A percentile compares a stretch with the other conserved stretches of the same genome.
Evolutionary conservation across 2,888 invertebrate species (phyloP).

Genomic region (Chaetogeoica ovagalla): DNA sequence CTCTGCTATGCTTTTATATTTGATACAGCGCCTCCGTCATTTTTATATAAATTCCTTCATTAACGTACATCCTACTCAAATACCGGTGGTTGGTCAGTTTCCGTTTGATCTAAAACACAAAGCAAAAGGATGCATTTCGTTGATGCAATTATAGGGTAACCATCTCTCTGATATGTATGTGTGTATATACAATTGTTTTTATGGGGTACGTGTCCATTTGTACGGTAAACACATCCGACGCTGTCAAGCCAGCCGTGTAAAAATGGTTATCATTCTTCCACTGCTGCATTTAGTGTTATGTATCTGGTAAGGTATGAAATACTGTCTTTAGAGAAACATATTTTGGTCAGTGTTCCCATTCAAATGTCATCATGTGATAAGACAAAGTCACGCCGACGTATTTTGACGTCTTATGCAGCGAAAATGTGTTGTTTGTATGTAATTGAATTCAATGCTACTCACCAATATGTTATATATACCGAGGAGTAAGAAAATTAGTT

Average conservation of each 20-base stretch:
- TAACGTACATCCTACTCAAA: background rate
- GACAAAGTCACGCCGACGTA: background rate
- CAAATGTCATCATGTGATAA: slow-evolving; percentile 24
- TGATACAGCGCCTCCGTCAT: background rate
- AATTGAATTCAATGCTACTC: slow-evolving; percentile 20
- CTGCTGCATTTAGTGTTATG: background rate
- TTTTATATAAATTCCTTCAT: background rate
- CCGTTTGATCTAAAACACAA: slow-evolving; percentile 24
- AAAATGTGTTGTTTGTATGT: background rate
- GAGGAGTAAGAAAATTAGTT: slow-evolving; percentile 5
- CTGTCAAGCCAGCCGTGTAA: background rate
- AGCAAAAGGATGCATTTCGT: background rate
- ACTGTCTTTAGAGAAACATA: background rate
- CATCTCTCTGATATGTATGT: background rate
- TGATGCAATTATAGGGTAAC: slow-evolving; percentile 29
- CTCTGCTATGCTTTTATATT: background rate
- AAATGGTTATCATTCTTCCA: background rate
- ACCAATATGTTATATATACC: background rate
- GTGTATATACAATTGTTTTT: too few species aligned
- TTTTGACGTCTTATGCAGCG: slow-evolving; percentile 5
- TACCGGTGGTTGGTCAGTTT: background rate
- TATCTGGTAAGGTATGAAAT: background rate
- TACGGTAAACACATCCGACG: slow-evolving; percentile 14
- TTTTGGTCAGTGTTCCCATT: slow-evolving; percentile 3
- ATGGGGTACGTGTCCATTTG: slow-evolving; percentile 12